Percentiles rank a stretch among this genome's conserved stretches.
Conservation (phyloP, 2,113 vertebrate species). For the Sterrhoptilus dennistouni region DNA sequence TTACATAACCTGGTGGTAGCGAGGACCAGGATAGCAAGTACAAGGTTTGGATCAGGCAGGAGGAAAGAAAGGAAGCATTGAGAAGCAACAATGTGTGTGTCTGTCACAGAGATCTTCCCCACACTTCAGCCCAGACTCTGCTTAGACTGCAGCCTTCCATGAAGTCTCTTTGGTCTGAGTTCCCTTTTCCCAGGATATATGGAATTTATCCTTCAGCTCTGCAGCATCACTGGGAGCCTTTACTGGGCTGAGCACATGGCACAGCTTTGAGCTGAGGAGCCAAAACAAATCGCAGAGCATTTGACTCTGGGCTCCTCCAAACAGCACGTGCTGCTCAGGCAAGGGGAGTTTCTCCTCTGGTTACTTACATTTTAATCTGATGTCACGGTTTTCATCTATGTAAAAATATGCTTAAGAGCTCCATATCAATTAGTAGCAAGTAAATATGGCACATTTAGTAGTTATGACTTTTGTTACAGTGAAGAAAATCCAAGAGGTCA, state of each 20-base stretch:
- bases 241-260: neutral
- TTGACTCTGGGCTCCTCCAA: neutral
- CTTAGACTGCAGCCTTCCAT: neutral
- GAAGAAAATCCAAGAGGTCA: conserved; percentile 4
- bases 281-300: neutral
- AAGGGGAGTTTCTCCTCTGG: neutral
- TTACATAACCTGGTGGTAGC: neutral
- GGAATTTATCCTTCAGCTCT: conserved; percentile 22
- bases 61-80: neutral
- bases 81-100: neutral
- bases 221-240: neutral
- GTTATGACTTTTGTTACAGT: neutral
- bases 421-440: neutral
- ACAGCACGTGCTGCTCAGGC: neutral
- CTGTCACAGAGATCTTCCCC: neutral
- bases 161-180: conserved; percentile 12
- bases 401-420: neutral
- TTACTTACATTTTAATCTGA: neutral
- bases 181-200: neutral
- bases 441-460: neutral
- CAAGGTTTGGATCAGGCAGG: neutral
- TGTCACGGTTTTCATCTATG: neutral
- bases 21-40: neutral
- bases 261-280: neutral
- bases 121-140: neutral